Percentiles rank a stretch among this genome's conserved stretches.
These are phyloP conservation scores for Antheraea yamamai DNA, from an alignment of 2,888 invertebrate species.

Conservation along the genomic window DNA sequence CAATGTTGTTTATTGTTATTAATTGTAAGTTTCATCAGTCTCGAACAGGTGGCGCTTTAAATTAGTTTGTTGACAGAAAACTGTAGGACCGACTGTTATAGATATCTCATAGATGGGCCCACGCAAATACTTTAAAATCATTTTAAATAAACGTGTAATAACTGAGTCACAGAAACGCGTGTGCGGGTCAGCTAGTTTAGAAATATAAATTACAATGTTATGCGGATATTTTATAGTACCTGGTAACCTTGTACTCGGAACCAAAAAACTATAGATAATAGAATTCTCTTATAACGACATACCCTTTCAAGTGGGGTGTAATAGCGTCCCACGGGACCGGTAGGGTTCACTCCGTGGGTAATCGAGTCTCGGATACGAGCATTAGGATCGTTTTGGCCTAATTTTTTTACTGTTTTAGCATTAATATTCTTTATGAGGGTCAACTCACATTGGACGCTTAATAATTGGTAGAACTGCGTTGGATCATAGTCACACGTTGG, in stretches of 20 bases:
- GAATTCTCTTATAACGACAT: conserved; percentile 43
- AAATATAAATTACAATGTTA: not conserved
- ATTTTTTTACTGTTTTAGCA: conserved; percentile 6
- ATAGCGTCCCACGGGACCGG: conserved; percentile 42
- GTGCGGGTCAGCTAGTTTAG: too few species aligned
- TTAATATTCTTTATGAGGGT: conserved; percentile 5
- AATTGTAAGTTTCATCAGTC: too few species aligned
- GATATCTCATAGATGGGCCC: too few species aligned
- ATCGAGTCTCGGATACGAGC: conserved; percentile 18
- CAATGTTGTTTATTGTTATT: too few species aligned
- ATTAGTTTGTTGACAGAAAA: too few species aligned
- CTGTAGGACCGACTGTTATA: too few species aligned
- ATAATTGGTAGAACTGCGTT: not conserved
- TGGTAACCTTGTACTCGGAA: conserved; percentile 12
- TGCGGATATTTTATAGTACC: conserved; percentile 1
- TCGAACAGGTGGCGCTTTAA: too few species aligned
- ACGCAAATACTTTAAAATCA: too few species aligned
- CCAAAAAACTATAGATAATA: conserved; percentile 44
- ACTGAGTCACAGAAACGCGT: too few species aligned
- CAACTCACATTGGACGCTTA: not conserved
- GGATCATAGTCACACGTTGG: not conserved
- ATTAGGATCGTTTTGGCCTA: conserved; percentile 12
- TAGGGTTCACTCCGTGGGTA: conserved; percentile 11
- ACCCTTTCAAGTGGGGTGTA: conserved; percentile 43
- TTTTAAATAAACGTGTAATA: too few species aligned